Base-by-base conservation (phyloP, 2,888 invertebrate species). In the Gymnosoma rotundatum region DNA sequence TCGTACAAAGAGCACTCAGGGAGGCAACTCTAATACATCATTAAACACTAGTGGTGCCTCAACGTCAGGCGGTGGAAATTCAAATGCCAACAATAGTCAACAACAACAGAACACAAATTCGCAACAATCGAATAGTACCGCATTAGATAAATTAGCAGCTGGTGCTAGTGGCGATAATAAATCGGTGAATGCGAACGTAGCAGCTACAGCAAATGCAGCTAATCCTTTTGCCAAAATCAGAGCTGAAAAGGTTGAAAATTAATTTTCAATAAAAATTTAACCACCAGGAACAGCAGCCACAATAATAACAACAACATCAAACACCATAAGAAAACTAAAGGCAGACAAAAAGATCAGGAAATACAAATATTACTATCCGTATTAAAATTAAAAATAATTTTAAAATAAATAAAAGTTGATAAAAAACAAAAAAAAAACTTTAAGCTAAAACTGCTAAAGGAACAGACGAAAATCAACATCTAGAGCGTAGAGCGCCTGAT, bases 91-190 rank as follows among this genome's bases (percentile, higher is more conserved):
- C 67, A 87, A 81, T 75, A 83, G 87, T 73, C 83, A 84, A 83
- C 86, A 84, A 83, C 86, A 87, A 86, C 85, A 88, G 86, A 87
- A 85, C 72, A 86, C 89, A 86, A 91, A 91, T 88, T 89, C 91
- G 87, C 91, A 90, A 88, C 91, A 91, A 90, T 90, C 91, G 90
- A 91, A 90, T 89, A 91, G 88, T 89, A 89, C 88, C 88, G 88
- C 88, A 88, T 88, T 87, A 85, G 88, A 87, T 78, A 78, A 83
- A 74, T 89, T 88, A 86, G 87, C 90, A 67, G 87, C 89, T 81
- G 88, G 87, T 74, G 88, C 86, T 83, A 88, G 87, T 66, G 89
- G 89, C 86, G 92, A 90, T 88, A 92, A 90, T 88, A 91, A 91
- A 88, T 89, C 91, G 78, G 86, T 88, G 74, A 83, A 85, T 84